Evolutionary conservation across 2,113 vertebrate genomes (phyloP), one percentile per base, ranked within the genome.

Genomic region (Pseudorhombus dupliciocellatus): DNA sequence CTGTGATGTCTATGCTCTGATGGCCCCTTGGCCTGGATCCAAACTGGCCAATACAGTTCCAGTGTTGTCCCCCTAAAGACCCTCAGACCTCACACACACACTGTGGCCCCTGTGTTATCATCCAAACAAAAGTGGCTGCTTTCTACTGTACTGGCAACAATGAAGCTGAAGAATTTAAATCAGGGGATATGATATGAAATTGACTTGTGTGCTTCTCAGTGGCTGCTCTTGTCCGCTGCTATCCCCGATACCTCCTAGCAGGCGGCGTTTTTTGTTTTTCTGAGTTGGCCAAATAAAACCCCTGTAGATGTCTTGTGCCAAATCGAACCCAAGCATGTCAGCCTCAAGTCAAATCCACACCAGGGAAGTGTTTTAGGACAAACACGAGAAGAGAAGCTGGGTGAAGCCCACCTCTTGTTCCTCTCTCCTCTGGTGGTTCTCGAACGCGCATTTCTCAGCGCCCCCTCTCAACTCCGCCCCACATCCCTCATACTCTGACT

Each of bases 1-100:
- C 84, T 69, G 60, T 85, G 86, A 84, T 88, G 80, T 71, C 69
- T 50, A 15, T 55, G 79, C 84, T 62, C 77, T 72, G 88, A 67
- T 83, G 76, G 63, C 55, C 83, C 20, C 56, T 70, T 90, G 90
- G 89, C 77, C 31, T 6, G 11, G 12, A 1, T 89, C 89, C 89
- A 90, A 61, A 56, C 34, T 51, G 46, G 50, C 66, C 54, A 85
- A 68, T 54, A 79, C 78, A 87, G 70, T n/a, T 61, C 65, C 26
- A 69, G 73, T 59, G 74, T 70, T 76, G 75, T 78, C 69, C 75
- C 59, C 68, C 25, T 40, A 40, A 48, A 71, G 61, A 61, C 42
- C 60, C 62, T 56, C 8, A 56, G 63, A 73, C 70, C 75, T 75
- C 70, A 56, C 16, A 58, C 70, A 56, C 16, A 58, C 58, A 63